Evolutionary conservation across 2,888 invertebrate genomes (phyloP), one percentile per base, ranked within the genome.

Genomic region (Drosophila neotestacea): DNA sequence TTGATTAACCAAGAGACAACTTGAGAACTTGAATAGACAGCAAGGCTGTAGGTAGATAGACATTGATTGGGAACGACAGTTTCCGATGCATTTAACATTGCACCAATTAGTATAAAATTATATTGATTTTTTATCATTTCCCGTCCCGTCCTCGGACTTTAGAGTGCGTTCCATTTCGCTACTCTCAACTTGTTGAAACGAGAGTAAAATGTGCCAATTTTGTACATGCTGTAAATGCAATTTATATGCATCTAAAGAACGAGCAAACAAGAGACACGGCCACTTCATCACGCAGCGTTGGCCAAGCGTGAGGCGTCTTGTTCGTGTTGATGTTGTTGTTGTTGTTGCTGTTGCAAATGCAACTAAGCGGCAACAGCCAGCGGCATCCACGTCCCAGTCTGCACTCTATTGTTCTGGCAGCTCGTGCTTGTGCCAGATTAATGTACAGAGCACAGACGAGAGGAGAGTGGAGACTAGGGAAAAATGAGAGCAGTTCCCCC

Each of bases 371-470:
- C 79, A 69, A 70, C 74, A 61, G 70, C 64, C 77, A 48, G 69
- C 41, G 65, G 70, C 85, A 70, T 39, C 52, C 55, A 36, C 36
- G 51, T 47, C 42, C 64, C 62, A 68, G 44, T 36, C 44, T 59
- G 73, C 55, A 52, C 41, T 68, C 80, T 77, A 85, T 85, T 85
- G 84, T 85, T 85, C 88, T 84, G 66, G 68, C 78, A 72, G 85
- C 87, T 86, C 89, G 89, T 89, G 89, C 85, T 85, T 88, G 87
- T 84, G 77, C 85, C 74, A 85, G 87, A 84, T 89, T 87, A 85
- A 81, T 89, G 73, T 70, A 54, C 65, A 65, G 51, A 67, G 47
- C 6, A 16, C 55, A 56, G 58, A 59, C 47, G 10, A 36, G 42
- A 42, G 11, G 22, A 42, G 22, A 22, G 2, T 22, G 22, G 27